Base-by-base conservation (phyloP, 2,888 invertebrate genomes). In the Cerastoderma edule region DNA sequence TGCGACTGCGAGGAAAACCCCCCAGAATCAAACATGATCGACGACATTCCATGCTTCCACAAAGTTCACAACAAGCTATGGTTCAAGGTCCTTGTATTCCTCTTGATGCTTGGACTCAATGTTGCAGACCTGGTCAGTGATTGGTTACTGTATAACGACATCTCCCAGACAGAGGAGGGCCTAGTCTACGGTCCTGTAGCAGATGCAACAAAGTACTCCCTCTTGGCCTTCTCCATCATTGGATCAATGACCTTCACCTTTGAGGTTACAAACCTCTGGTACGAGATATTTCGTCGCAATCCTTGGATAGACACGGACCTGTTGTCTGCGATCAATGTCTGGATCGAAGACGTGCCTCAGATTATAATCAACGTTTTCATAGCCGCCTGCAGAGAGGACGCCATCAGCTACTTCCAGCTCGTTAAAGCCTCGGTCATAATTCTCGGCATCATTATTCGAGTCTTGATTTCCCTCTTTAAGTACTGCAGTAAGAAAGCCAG, bases 331-430 rank as follows among this genome's bases (percentile, higher is more conserved):
- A 72, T 87, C 13, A 81, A 75, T 10, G 77, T 86, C 10, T 86
- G 86, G 86, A 80, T 86, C 30, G 86, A 86, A 60, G 86, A 86
- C 53, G 80, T 86, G 10, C 88, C 88, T 8, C 84, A 85, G 35
- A 80, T 88, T 30, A 69, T 81, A 0, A 75, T 88, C n/a, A 87
- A 83, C 64, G 78, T 86, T 13, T 35, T 83, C 4, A 85, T 88
- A n/a, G 86, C 83, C 2, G 69, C 80, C 8, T 88, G 88, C 64
- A 72, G 87, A 16, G 87, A 87, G 24, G 86, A 87, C 28, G 86
- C 87, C 19, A 83, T 85, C 46, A 87, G 87, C 67, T 85, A 85
- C 65, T 85, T 84, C 66, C 86, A 87, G 74, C 71, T 88, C 2
- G 82, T 84, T 8, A 87, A 87, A 54, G 87, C 88, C 0, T 80